These are phyloP conservation scores for Eurosta solidaginis DNA, from an alignment of 1,140 invertebrate genomes.

Conservation along the genomic window DNA sequence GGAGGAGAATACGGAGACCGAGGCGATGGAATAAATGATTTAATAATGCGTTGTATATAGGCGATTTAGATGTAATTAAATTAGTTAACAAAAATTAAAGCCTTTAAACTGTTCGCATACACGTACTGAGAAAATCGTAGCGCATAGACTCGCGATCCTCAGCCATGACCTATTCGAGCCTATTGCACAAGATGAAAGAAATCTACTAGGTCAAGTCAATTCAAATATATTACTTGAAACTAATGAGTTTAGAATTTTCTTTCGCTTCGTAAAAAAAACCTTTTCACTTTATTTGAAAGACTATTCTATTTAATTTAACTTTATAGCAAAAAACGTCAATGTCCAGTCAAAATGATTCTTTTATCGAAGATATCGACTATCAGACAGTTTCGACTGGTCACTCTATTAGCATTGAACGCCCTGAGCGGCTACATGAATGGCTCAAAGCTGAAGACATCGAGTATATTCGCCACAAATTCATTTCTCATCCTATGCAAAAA, in stretches of 20 bases:
- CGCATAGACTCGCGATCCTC: too few relatives aligned
- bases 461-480: constrained; percentile 38
- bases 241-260: too few relatives aligned
- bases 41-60: constrained; percentile 53
- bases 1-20: constrained; percentile 58
- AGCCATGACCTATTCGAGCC: too few relatives aligned
- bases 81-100: too few relatives aligned
- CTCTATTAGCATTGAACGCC: constrained; percentile 31
- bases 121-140: too few relatives aligned
- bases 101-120: too few relatives aligned
- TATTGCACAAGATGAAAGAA: too few relatives aligned
- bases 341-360: not conserved
- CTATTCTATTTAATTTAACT: too few relatives aligned
- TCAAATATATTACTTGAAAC: too few relatives aligned
- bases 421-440: constrained; percentile 47
- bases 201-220: too few relatives aligned
- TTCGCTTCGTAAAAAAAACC: too few relatives aligned
- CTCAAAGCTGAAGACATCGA: constrained; percentile 42
- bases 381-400: constrained; percentile 45
- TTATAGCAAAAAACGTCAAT: not conserved
- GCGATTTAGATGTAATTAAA: not conserved
- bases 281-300: too few relatives aligned
- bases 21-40: constrained; percentile 49
- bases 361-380: constrained; percentile 38
- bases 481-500: not conserved